Percentiles rank a stretch among this genome's conserved stretches.
Conservation (phyloP, 2,888 invertebrate species). For the Erannis defoliaria region DNA sequence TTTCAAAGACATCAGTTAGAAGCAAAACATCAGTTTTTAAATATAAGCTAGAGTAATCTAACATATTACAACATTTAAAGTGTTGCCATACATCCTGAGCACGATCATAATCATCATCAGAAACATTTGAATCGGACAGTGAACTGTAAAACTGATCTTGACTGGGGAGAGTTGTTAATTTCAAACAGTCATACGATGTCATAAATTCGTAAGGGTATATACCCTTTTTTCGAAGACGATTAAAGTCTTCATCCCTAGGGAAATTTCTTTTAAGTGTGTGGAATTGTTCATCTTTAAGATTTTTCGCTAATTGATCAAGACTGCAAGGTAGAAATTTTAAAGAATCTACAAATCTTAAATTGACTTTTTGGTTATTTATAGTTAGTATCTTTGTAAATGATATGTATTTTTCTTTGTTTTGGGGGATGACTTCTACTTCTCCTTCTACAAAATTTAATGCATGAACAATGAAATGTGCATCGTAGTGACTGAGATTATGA, state of each 20-base stretch:
- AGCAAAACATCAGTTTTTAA: slow-evolving; percentile 40
- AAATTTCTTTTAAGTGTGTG: background rate
- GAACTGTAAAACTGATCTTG: slow-evolving; percentile 15
- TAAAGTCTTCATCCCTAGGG: background rate
- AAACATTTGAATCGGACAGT: slow-evolving; percentile 9
- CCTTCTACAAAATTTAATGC: slow-evolving; percentile 45
- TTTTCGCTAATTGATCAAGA: slow-evolving; percentile 31
- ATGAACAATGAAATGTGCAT: slow-evolving; percentile 52
- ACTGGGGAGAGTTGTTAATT: slow-evolving; percentile 2
- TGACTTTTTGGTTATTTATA: slow-evolving; percentile 28
- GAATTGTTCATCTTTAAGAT: slow-evolving; percentile 7
- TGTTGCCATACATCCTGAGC: slow-evolving; percentile 30
- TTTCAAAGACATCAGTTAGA: slow-evolving; percentile 41
- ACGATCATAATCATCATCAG: slow-evolving; percentile 25
- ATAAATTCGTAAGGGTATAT: slow-evolving; percentile 10
- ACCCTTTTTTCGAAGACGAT: slow-evolving; percentile 2
- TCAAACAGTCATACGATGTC: slow-evolving; percentile 2
- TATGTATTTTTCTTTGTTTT: slow-evolving; percentile 54
- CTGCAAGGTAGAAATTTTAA: slow-evolving; percentile 39
- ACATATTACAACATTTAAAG: slow-evolving; percentile 51
- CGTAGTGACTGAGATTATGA: slow-evolving; percentile 46
- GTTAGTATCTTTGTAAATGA: slow-evolving; percentile 49
- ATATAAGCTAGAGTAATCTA: slow-evolving; percentile 40
- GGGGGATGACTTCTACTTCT: slow-evolving; percentile 39
- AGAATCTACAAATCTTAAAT: slow-evolving; percentile 38